Conservation (phyloP, 2,888 invertebrate species). For the Fissipunctia ypsillon region DNA sequence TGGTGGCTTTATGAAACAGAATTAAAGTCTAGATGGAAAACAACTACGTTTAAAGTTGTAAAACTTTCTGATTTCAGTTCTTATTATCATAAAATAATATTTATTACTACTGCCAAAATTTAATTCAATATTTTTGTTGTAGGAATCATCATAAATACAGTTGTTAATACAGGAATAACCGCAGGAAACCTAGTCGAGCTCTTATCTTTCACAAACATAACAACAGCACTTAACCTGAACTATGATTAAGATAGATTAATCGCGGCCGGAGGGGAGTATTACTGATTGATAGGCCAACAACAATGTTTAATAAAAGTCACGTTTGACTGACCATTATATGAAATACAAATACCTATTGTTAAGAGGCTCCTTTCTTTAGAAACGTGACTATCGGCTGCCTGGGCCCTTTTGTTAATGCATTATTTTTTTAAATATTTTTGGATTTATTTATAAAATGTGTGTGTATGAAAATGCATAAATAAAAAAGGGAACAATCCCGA, state of each 20-base stretch:
- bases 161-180: constrained; percentile 18
- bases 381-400: background rate
- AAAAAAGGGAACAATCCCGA: background rate
- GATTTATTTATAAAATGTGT: constrained; percentile 10
- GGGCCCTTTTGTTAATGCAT: background rate
- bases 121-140: background rate
- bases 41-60: constrained; percentile 29
- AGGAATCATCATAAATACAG: constrained; percentile 22
- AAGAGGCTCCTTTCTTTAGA: background rate
- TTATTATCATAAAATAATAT: background rate
- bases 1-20: constrained; percentile 63
- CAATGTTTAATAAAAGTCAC: constrained; percentile 37
- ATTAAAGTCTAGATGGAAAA: constrained; percentile 54
- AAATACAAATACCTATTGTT: constrained; percentile 14
- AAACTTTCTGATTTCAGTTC: constrained; percentile 25
- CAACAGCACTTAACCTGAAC: constrained; percentile 41
- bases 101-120: background rate
- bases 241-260: constrained; percentile 52
- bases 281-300: constrained; percentile 42
- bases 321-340: constrained; percentile 8
- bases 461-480: background rate
- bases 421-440: background rate
- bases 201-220: constrained; percentile 39
- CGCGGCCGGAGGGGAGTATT: constrained; percentile 17
- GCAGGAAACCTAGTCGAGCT: constrained; percentile 3